These are phyloP conservation scores for Macrobrachium rosenbergii DNA, from an alignment of 1,140 invertebrate genomes.

Conservation along the genomic window DNA sequence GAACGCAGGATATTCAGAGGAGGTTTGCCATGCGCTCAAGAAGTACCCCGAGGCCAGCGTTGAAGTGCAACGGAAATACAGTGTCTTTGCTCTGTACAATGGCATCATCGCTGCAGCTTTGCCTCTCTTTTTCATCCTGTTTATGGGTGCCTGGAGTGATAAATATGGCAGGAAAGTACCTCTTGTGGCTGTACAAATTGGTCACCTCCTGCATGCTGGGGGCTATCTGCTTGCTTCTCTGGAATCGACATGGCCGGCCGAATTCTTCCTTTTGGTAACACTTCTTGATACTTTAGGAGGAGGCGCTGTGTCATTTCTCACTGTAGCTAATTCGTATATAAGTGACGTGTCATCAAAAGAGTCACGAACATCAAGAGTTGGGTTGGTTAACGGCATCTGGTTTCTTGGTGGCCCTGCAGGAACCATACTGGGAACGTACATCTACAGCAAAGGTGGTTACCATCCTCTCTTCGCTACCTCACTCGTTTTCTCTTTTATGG, in stretches of 20 bases:
- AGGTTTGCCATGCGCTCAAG: constrained; percentile 39
- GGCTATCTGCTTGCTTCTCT: constrained; percentile 45
- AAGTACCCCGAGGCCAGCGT: constrained; percentile 40
- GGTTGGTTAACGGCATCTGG: constrained; percentile 53
- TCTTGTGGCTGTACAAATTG: constrained; percentile 46
- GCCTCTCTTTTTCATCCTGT: constrained; percentile 55
- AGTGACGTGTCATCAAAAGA: constrained; percentile 50
- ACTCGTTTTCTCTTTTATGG: constrained; percentile 28
- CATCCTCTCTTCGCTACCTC: constrained; percentile 49
- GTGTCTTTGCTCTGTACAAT: constrained; percentile 51
- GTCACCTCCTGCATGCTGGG: constrained; percentile 45
- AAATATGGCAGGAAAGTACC: constrained; percentile 54
- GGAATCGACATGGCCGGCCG: constrained; percentile 40
- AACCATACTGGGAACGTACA: constrained; percentile 48
- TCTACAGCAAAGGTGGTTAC: constrained; percentile 47
- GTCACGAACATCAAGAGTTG: constrained; percentile 38
- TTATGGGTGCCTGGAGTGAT: constrained; percentile 60
- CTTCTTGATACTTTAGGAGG: constrained; percentile 48
- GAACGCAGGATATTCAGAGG: constrained; percentile 3
- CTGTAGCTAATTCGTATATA: constrained; percentile 47
- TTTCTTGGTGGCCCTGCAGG: constrained; percentile 51
- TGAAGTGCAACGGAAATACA: constrained; percentile 44
- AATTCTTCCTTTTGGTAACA: constrained; percentile 40
- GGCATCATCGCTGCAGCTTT: constrained; percentile 53
- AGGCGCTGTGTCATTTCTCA: constrained; percentile 53